Evolutionary conservation across 2,797 vertebrate species (phyloP).

Genomic region (Cichlasoma orientale): DNA sequence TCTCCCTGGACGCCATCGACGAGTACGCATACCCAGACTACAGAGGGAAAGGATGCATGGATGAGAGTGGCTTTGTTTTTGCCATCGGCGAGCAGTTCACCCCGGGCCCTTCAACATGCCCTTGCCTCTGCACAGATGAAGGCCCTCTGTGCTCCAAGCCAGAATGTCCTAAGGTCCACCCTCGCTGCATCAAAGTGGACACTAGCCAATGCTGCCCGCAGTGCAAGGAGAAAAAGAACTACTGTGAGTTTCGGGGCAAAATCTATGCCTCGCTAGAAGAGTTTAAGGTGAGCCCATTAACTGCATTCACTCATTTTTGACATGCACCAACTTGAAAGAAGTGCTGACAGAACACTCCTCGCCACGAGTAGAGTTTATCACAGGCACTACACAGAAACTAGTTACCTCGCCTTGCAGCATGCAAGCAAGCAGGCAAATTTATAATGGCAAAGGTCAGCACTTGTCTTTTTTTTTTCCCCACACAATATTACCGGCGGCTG

Average conservation of each 20-base stretch:
- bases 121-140: conserved; percentile 98
- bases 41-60: conserved; percentile 97
- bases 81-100: conserved; percentile 96
- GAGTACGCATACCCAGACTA: conserved; percentile 98
- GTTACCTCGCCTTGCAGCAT: conserved; percentile 57
- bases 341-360: conserved; percentile 63
- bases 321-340: conserved; percentile 52
- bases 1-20: conserved; percentile 87
- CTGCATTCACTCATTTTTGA: conserved; percentile 55
- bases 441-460: conserved; percentile 78
- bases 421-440: conserved; percentile 69
- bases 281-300: conserved; percentile 91
- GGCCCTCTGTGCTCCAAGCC: conserved; percentile 94
- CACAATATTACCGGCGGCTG: conserved; percentile 62
- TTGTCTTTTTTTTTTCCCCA: conserved; percentile 55
- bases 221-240: conserved; percentile 96
- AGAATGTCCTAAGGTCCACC: conserved; percentile 94
- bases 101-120: conserved; percentile 94
- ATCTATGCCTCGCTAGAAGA: conserved; percentile 93
- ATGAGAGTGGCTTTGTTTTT: conserved; percentile 97
- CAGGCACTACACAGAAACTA: conserved; percentile 56
- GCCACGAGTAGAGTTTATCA: conserved; percentile 56
- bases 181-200: conserved; percentile 95
- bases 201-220: conserved; percentile 96
- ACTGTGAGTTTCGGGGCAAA: conserved; percentile 95